A percentile compares a stretch with the other conserved stretches of the same genome.
phyloP scores from a whole-genome alignment of 2,113 vertebrate species.

The Grammomys dolichurus region DNA sequence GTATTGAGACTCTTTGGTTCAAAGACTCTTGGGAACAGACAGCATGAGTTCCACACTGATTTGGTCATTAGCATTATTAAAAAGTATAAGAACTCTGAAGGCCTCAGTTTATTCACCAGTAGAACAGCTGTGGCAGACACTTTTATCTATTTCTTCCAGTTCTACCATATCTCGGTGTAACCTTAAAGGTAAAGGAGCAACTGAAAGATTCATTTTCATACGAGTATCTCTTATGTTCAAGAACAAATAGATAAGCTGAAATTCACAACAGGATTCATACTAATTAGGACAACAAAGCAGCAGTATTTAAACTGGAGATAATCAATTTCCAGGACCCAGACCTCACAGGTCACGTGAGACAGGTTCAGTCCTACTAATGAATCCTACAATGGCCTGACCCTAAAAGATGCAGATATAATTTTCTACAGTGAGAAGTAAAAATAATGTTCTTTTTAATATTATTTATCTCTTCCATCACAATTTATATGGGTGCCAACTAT shows the following conservation, averaged over 20 bases:
- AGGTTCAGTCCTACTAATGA: neutral
- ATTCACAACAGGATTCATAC: neutral
- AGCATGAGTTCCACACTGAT: neutral
- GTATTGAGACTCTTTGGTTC: neutral
- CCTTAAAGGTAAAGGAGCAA: neutral
- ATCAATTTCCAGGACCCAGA: neutral
- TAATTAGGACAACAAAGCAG: slow-evolving; percentile 10
- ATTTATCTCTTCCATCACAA: neutral
- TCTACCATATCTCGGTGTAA: neutral
- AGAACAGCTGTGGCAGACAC: neutral
- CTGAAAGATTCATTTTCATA: neutral
- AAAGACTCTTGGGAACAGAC: neutral
- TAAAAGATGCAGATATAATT: neutral
- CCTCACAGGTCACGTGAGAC: neutral
- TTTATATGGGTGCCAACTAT: neutral
- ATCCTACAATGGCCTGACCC: neutral
- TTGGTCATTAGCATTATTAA: neutral
- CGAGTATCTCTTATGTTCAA: neutral
- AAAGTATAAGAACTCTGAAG: neutral
- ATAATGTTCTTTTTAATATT: neutral
- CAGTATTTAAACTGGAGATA: neutral
- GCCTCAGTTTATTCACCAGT: neutral
- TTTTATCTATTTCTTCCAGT: neutral
- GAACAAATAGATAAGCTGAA: neutral
- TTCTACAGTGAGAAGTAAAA: slow-evolving; percentile 1